Base-by-base conservation (phyloP, 2,113 vertebrate genomes). In the Vireo altiloquus region DNA sequence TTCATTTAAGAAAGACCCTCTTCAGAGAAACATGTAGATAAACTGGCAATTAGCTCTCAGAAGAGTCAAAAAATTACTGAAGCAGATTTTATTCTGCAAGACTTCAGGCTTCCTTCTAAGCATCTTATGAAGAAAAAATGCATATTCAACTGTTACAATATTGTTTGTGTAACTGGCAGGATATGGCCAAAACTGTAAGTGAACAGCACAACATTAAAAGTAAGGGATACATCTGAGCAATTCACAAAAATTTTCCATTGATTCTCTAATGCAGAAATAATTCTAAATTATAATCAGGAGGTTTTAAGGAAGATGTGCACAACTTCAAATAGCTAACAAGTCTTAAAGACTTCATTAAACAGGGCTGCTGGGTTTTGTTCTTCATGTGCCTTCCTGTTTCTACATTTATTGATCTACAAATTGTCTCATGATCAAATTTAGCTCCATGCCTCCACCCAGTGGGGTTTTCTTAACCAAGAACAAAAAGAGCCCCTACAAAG, bases 361-460 rank as follows among this genome's bases (percentile, higher is more conserved):
- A 61, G 15, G 8, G 33, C 35, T 33, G 16, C 10, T 37, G 22
- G 8, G 3, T 69, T 92, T 83, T 80, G 14, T 63, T 83, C 39
- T 54, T 50, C 28, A 53, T 14, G 7, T 33, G 33, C 8, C 7
- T 46, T 89, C 10, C 7, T 54, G 53, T 66, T 82, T 53, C 39
- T 6, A 13, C 8, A 5, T 31, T 15, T 59, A 23, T 40, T 54
- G n/a, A 61, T 54, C 59, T 65, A 40, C 16, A 27, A 65, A 33
- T 50, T 39, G 11, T 18, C 25, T 87, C 42, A 54, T 86, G 68
- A 17, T 75, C 76, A 96, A 97, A 95, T 86, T 92, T 71, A 96
- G 96, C 97, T 97, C 96, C 64, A 96, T 97, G 63, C 42, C 93
- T 95, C 97, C 95, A 97, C 96, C 96, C 95, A 96, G 95, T 91